Conservation (phyloP, 1,140 invertebrate genomes). For the Macrocentrus cingulum region DNA sequence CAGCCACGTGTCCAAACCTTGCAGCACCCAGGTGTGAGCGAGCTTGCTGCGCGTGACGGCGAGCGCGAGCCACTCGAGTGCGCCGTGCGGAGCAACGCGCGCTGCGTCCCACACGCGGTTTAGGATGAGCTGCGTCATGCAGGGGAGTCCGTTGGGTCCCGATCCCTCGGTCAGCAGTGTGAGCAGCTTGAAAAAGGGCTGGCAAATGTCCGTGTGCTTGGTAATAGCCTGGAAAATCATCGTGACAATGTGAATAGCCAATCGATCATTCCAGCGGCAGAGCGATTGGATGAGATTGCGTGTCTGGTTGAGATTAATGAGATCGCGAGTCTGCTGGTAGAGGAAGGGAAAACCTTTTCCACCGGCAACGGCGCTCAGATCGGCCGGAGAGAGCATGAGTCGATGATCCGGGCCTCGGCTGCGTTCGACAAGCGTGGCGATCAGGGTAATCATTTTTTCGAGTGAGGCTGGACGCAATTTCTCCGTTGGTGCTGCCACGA, state of each 20-base stretch:
- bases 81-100: conserved; percentile 85
- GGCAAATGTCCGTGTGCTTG: conserved; percentile 84
- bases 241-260: conserved; percentile 81
- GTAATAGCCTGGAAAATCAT: conserved; percentile 89
- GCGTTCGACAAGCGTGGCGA: conserved; percentile 84
- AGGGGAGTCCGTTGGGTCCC: conserved; percentile 77
- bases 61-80: conserved; percentile 87
- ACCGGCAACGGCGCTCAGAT: conserved; percentile 80
- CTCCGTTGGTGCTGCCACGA: conserved; percentile 67
- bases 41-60: conserved; percentile 82
- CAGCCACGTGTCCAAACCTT: conserved; percentile 84
- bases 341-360: conserved; percentile 92
- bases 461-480: conserved; percentile 85
- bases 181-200: conserved; percentile 89
- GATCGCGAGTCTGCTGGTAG: conserved; percentile 91
- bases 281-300: conserved; percentile 89
- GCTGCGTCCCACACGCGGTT: conserved; percentile 88
- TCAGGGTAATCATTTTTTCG: conserved; percentile 94
- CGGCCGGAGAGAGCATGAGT: conserved; percentile 75
- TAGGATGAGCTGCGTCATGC: conserved; percentile 85
- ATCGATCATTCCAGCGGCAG: conserved; percentile 84
- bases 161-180: conserved; percentile 76
- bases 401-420: conserved; percentile 76
- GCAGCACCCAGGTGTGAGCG: conserved; percentile 85
- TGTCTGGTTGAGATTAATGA: conserved; percentile 88